Evolutionary conservation across 2,113 vertebrate genomes (phyloP), one percentile per base, ranked within the genome.

Genomic region (Trogon surrucura): DNA sequence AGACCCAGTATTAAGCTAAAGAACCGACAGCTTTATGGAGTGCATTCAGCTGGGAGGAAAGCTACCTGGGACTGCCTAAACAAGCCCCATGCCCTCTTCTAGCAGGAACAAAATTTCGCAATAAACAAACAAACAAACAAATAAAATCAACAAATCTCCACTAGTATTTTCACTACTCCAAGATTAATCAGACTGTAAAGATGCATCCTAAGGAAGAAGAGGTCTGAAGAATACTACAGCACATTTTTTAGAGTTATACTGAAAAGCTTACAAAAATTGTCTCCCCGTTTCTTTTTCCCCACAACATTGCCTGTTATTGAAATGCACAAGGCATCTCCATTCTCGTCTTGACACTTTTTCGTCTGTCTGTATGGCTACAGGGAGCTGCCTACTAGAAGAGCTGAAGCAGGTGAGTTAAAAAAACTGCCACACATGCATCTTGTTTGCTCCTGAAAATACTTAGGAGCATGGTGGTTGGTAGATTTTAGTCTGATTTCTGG

Each of bases 1-100:
- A 97, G 94, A 95, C 79, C 93, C 77, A 80, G 91, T 93, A 96
- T 97, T 97, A 97, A 96, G 96, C 92, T 93, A 74, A 91, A 96
- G 95, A 96, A 91, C 93, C 91, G 91, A 95, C 94, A 97, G 97
- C 93, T 96, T 95, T 95, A 91, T 66, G 66, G 94, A 89, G 94
- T 20, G 69, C 77, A 74, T 71, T 93, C 72, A 73, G 75, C 80
- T 83, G 79, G 29, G 53, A 93, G 82, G 66, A 96, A 96, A 87
- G 66, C 93, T 95, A 95, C 95, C 85, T 93, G 93, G 75, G 45
- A 91, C 11, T 92, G 62, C 77, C 77, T 67, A 21, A 95, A 92
- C 72, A 96, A 79, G 25, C 56, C n/a, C 62, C 44, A 57, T 6
- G 25, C 25, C 26, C 30, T 57, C 53, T 80, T 66, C 71, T 32